Evolutionary conservation across 2,888 invertebrate species (phyloP), one percentile per base, ranked within the genome.

Genomic region (Oscheius onirici): DNA sequence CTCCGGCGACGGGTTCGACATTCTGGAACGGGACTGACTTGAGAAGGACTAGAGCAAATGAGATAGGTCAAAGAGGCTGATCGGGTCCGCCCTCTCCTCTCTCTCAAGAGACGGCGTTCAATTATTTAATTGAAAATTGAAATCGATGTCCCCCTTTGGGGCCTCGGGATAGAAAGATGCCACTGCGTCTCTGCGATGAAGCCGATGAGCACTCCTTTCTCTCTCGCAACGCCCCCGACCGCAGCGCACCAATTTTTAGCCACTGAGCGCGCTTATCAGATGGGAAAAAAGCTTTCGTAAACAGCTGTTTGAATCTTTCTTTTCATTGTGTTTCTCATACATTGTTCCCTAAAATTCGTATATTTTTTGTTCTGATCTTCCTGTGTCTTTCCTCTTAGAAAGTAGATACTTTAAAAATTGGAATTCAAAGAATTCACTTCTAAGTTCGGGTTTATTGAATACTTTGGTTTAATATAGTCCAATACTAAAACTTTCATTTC

Each of bases 151-250:
- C 15, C n/a, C 34, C 8, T 34, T 34, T 3, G 34, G 34, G 34
- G 34, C 34, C 34, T 34, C 34, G 11, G 26, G 58, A 41, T 49
- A 63, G 63, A 20, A 49, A 34, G 63, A 63, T 49, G 63, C 28
- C 63, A 46, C 63, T 63, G 63, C 63, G 63, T 63, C 63, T 63
- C 63, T 63, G 34, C 34, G 63, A 24, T 49, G 63, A 63, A 61
- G 61, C 49, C 46, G 49, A 63, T 58, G 58, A 58, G 58, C 58
- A 34, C n/a, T n/a, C 34, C 34, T 34, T 8, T 34, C 34, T 34
- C 43, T n/a, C 24, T 20, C 22, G 15, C 24, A 22, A 46, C 49
- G 34, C 60, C 60, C 60, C 40, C 60, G 43, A 60, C 60, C 63
- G 63, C 63, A 26, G n/a, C 63, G 63, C 63, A 49, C 26, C 28